Evolutionary conservation across 2,888 invertebrate genomes (phyloP).

Genomic region (Phortica okadai): DNA sequence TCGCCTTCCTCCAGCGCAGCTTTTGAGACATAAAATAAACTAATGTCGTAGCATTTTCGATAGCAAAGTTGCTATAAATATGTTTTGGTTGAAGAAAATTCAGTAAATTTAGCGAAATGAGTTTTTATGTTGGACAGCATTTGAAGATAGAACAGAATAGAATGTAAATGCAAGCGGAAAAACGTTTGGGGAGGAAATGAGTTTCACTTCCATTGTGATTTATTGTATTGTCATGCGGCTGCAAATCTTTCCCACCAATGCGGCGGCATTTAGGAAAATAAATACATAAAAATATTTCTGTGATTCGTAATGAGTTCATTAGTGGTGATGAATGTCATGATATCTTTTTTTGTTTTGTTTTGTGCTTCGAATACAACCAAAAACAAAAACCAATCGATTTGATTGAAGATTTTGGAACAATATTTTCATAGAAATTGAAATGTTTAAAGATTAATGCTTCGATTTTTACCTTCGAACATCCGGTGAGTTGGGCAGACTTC

Average conservation of each 20-base stretch:
- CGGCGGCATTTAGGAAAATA: constrained; percentile 34
- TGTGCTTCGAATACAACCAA: neutral
- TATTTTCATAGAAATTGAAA: too few species aligned
- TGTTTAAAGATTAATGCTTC: neutral
- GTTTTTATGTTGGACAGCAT: constrained; percentile 13
- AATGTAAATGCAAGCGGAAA: neutral
- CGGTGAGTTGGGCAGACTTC: constrained; percentile 88
- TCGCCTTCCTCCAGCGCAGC: neutral
- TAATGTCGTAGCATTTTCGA: neutral
- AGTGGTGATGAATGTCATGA: constrained; percentile 45
- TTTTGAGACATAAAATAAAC: neutral
- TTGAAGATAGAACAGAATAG: neutral
- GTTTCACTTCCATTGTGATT: constrained; percentile 51
- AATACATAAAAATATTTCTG: constrained; percentile 31
- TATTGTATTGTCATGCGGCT: constrained; percentile 62
- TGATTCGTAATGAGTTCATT: constrained; percentile 60
- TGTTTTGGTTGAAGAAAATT: constrained; percentile 39
- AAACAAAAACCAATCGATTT: constrained; percentile 13
- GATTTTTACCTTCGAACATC: constrained; percentile 83
- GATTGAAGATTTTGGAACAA: neutral
- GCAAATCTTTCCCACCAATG: constrained; percentile 39
- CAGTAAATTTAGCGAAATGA: constrained; percentile 56
- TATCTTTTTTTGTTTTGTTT: constrained; percentile 39
- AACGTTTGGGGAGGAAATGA: constrained; percentile 4
- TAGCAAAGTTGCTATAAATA: constrained; percentile 44